These are phyloP conservation scores for Axis porcinus DNA, from an alignment of 2,113 vertebrate species.

Conservation along the genomic window DNA sequence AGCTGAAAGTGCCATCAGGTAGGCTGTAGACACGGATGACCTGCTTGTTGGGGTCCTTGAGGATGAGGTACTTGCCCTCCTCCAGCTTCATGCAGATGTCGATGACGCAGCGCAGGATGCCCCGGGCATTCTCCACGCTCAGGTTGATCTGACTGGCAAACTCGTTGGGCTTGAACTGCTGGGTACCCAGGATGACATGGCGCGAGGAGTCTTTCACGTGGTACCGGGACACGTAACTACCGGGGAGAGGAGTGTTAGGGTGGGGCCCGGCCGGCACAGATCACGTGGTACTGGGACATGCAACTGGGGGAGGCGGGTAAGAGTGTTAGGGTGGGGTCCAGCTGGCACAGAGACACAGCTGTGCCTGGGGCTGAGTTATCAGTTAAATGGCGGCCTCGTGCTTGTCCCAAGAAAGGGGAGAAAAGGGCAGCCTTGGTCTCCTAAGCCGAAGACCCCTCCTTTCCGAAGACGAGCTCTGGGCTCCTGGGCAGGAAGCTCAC, in stretches of 20 bases:
- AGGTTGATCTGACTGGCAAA: constrained; percentile 99
- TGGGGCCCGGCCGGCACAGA: fast-evolving
- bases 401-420: neutral
- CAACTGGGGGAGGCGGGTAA: neutral
- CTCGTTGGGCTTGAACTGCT: constrained; percentile 99
- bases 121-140: constrained; percentile 99
- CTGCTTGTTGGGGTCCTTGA: constrained; percentile 99
- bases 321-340: neutral
- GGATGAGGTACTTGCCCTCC: constrained; percentile 99
- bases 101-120: constrained; percentile 96
- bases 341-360: neutral
- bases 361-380: neutral
- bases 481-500: constrained; percentile 77
- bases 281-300: neutral
- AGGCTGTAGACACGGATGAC: constrained; percentile 98
- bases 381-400: neutral
- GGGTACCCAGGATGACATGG: constrained; percentile 95
- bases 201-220: constrained; percentile 96
- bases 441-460: neutral
- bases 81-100: constrained; percentile 99
- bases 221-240: constrained; percentile 96
- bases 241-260: neutral
- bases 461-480: fast-evolving
- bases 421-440: neutral
- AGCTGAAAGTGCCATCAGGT: constrained; percentile 98